Evolutionary conservation across 2,888 invertebrate species (phyloP).

Genomic region (Dicyrtomina minuta): DNA sequence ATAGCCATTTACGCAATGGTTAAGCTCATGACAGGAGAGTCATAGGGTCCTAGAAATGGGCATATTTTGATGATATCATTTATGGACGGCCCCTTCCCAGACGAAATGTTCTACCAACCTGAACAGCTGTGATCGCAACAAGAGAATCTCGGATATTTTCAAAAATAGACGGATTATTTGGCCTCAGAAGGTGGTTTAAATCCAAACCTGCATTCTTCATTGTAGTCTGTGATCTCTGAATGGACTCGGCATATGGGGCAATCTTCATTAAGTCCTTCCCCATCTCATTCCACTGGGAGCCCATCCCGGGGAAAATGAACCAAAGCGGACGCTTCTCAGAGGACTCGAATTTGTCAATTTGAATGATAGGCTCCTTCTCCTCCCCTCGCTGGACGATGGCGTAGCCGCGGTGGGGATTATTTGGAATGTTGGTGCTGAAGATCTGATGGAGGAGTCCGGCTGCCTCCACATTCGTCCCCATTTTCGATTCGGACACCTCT

Average conservation of each 20-base stretch:
- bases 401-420: conserved; percentile 23
- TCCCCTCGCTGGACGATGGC: too few relatives aligned
- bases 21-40: too few relatives aligned
- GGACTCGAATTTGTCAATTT: conserved; percentile 4
- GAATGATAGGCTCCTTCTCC: conserved; percentile 16
- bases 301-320: conserved; percentile 97
- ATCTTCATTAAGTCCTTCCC: conserved; percentile 79
- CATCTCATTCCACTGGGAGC: conserved; percentile 97
- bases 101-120: too few relatives aligned
- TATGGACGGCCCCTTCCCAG: too few relatives aligned
- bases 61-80: too few relatives aligned
- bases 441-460: too few relatives aligned
- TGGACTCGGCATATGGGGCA: conserved; percentile 64
- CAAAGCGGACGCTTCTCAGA: conserved; percentile 67
- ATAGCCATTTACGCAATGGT: too few relatives aligned
- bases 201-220: conserved; percentile 77
- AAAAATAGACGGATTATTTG: conserved; percentile 64
- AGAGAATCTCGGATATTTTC: conserved; percentile 84
- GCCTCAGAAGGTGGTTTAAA: conserved; percentile 69
- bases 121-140: conserved; percentile 62
- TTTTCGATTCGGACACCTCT: too few relatives aligned
- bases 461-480: too few relatives aligned
- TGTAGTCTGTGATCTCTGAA: conserved; percentile 66
- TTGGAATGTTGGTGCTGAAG: conserved; percentile 23
- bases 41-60: too few relatives aligned